Evolutionary conservation across 2,113 vertebrate species (phyloP).

Genomic region (Garra rufa): DNA sequence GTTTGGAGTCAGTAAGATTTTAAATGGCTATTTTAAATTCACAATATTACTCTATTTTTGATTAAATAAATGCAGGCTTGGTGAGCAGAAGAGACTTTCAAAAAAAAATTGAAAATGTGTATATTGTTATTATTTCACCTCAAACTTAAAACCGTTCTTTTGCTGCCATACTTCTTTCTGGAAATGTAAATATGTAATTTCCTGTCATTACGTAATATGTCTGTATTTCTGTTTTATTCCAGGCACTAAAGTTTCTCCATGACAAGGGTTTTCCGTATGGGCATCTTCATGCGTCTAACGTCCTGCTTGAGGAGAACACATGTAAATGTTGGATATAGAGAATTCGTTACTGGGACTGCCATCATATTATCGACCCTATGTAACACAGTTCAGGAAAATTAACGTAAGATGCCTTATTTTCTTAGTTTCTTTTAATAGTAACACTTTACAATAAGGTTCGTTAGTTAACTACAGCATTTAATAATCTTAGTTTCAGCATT

Average conservation of each 20-base stretch:
- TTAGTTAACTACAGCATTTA: no score
- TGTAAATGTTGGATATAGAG: slow-evolving; percentile 92
- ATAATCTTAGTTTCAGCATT: no score
- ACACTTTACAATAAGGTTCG: no score
- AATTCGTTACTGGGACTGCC: slow-evolving; percentile 92
- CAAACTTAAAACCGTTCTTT: background rate
- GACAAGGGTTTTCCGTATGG: slow-evolving; percentile 90
- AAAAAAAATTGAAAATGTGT: no score
- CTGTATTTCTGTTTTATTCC: slow-evolving; percentile 36
- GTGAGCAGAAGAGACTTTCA: no score
- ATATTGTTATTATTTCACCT: no score
- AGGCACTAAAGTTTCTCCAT: slow-evolving; percentile 92
- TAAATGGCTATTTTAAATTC: background rate
- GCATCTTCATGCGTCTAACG: slow-evolving; percentile 90
- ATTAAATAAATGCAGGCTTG: background rate
- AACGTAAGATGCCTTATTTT: slow-evolving; percentile 78
- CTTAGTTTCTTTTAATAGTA: no score
- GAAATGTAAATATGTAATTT: background rate
- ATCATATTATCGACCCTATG: slow-evolving; percentile 84
- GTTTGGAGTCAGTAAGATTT: no score
- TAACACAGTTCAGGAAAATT: slow-evolving; percentile 92
- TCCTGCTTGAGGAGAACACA: slow-evolving; percentile 87
- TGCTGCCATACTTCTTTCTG: background rate
- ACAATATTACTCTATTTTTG: background rate
- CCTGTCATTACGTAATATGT: background rate